A percentile compares a stretch with the other conserved stretches of the same genome.
Evolutionary conservation across 2,888 invertebrate species (phyloP).

Genomic region (Tyria jacobaeae): DNA sequence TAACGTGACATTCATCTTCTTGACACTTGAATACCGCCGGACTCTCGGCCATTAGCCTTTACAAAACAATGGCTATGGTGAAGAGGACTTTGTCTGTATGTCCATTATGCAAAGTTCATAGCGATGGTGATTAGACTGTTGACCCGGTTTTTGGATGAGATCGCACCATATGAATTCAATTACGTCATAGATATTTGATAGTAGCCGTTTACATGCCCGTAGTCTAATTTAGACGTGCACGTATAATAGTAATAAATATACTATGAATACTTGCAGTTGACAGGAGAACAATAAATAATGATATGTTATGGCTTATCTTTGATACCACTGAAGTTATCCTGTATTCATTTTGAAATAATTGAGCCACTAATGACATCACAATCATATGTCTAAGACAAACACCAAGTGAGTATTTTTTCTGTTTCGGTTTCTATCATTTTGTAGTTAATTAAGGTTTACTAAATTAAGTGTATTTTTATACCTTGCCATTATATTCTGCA

Average conservation of each 20-base stretch:
- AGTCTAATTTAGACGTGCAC: neutral
- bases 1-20: slow-evolving; percentile 80
- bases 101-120: slow-evolving; percentile 69
- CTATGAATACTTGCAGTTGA: neutral
- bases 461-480: too few species aligned
- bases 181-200: slow-evolving; percentile 19
- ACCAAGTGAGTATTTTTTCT: too few species aligned
- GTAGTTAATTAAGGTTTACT: too few species aligned
- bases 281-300: too few species aligned
- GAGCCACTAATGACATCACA: too few species aligned
- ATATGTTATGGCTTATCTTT: too few species aligned
- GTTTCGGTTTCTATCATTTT: too few species aligned
- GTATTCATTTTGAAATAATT: too few species aligned
- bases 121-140: slow-evolving; percentile 48
- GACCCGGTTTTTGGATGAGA: slow-evolving; percentile 39
- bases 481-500: too few species aligned
- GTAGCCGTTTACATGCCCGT: neutral
- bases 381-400: too few species aligned
- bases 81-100: slow-evolving; percentile 62
- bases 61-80: slow-evolving; percentile 73
- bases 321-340: too few species aligned
- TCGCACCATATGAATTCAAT: slow-evolving; percentile 33
- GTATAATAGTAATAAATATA: too few species aligned
- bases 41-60: slow-evolving; percentile 78
- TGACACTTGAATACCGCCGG: slow-evolving; percentile 81